phyloP scores from a whole-genome alignment of 2,888 invertebrate genomes.

The Melangyna quadrimaculata region DNA sequence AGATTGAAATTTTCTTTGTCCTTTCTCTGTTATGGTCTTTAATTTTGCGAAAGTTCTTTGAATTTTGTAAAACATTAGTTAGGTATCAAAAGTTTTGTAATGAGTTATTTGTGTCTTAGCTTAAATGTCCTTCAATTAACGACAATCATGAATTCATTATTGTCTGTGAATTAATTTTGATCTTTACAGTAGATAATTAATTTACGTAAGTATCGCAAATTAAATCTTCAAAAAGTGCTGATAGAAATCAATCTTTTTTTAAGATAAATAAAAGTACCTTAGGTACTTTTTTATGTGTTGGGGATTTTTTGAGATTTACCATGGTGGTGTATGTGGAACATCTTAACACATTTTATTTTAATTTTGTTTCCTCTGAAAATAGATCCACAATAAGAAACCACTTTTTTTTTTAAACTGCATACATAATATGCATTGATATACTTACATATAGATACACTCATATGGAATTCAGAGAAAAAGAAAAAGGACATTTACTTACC shows the following conservation, averaged over 20 bases:
- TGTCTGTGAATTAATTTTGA: constrained; percentile 47
- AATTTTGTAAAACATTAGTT: constrained; percentile 18
- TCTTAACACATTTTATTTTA: neutral
- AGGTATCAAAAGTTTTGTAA: constrained; percentile 31
- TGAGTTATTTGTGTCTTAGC: constrained; percentile 63
- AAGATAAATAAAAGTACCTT: neutral
- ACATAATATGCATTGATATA: no score
- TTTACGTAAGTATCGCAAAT: constrained; percentile 54
- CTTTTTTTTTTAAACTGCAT: no score
- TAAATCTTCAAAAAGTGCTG: constrained; percentile 7
- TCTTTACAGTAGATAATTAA: constrained; percentile 57
- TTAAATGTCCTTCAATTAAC: constrained; percentile 65
- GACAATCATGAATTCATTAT: constrained; percentile 54
- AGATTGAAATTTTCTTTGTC: constrained; percentile 49
- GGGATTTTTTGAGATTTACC: neutral
- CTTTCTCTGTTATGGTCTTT: constrained; percentile 21
- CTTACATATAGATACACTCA: neutral
- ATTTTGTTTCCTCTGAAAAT: neutral
- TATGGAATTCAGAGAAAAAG: neutral
- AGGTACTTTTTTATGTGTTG: neutral
- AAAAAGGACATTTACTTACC: constrained; percentile 2
- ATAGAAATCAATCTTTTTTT: neutral
- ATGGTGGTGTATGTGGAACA: neutral
- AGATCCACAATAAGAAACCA: no score
- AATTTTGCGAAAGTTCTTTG: neutral